These are phyloP conservation scores for Berghia stephanieae DNA, from an alignment of 1,140 invertebrate genomes.

Conservation along the genomic window DNA sequence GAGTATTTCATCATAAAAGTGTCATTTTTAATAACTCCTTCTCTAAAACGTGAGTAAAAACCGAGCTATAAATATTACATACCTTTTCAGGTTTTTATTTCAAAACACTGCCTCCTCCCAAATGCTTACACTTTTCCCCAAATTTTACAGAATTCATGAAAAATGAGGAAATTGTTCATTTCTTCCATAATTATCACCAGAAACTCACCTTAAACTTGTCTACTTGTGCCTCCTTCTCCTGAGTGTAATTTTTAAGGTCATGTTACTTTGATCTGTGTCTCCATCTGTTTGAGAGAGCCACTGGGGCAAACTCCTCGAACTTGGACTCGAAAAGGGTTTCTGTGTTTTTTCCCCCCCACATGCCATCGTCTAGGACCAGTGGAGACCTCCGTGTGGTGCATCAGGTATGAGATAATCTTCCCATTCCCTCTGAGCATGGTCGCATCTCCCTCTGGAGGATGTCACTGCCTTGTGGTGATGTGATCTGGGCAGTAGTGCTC, in stretches of 20 bases:
- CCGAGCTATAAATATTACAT: no score
- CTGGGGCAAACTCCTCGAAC: constrained; percentile 81
- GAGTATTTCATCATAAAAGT: no score
- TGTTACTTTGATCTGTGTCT: constrained; percentile 86
- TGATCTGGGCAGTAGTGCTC: constrained; percentile 79
- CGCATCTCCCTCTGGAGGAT: constrained; percentile 79
- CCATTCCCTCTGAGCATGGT: constrained; percentile 71
- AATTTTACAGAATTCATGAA: no score
- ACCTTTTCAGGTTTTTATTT: no score
- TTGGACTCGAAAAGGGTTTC: constrained; percentile 86
- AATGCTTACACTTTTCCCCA: no score
- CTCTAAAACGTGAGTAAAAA: no score
- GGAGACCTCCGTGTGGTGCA: constrained; percentile 63
- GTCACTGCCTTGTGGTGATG: constrained; percentile 73
- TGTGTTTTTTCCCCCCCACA: constrained; percentile 92
- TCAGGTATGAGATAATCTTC: constrained; percentile 67
- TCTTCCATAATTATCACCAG: not conserved
- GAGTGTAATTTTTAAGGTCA: constrained; percentile 80
- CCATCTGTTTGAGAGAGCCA: constrained; percentile 86
- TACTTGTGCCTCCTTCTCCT: constrained; percentile 82
- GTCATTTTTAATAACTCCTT: no score
- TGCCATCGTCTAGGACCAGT: constrained; percentile 78
- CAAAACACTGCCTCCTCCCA: no score
- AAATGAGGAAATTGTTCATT: constrained; percentile 66
- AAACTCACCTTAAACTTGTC: constrained; percentile 73